phyloP scores from a whole-genome alignment of 2,797 vertebrate genomes.

The Anguilla megastoma region DNA sequence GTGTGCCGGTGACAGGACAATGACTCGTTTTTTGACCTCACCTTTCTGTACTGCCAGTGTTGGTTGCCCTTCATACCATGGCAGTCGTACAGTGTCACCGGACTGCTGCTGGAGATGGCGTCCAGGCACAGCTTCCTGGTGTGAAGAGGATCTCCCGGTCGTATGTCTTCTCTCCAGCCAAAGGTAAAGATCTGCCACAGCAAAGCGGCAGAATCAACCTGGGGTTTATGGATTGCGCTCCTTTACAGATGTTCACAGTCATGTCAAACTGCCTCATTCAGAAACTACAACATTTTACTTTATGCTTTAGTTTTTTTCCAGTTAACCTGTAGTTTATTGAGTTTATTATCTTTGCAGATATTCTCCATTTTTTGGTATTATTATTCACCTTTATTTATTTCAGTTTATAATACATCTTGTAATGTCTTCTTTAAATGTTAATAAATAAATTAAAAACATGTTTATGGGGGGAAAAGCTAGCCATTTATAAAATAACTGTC shows the following conservation, averaged over 20 bases:
- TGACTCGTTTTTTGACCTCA: slow-evolving; percentile 48
- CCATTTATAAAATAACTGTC: too few species aligned
- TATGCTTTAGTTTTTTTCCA: background rate
- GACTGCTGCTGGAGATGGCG: slow-evolving; percentile 76
- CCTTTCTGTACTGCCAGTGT: slow-evolving; percentile 84
- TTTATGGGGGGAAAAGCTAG: too few species aligned
- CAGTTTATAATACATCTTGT: background rate
- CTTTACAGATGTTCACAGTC: background rate
- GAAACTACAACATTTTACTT: background rate
- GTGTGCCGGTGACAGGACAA: slow-evolving; percentile 11
- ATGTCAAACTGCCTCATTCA: background rate
- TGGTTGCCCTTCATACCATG: slow-evolving; percentile 90
- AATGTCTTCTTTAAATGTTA: too few species aligned
- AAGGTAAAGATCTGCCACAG: slow-evolving; percentile 83
- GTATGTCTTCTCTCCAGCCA: slow-evolving; percentile 87
- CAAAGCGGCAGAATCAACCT: background rate
- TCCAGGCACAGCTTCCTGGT: slow-evolving; percentile 87
- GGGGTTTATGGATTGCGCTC: background rate
- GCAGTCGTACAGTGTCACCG: slow-evolving; percentile 85
- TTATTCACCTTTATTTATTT: background rate
- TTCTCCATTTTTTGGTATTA: background rate
- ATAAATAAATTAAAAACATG: background rate
- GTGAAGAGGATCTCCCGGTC: slow-evolving; percentile 84
- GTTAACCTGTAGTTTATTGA: background rate
- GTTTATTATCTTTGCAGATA: background rate